Conservation (phyloP, 1,140 invertebrate species). For the Archegozetes longisetosus region DNA sequence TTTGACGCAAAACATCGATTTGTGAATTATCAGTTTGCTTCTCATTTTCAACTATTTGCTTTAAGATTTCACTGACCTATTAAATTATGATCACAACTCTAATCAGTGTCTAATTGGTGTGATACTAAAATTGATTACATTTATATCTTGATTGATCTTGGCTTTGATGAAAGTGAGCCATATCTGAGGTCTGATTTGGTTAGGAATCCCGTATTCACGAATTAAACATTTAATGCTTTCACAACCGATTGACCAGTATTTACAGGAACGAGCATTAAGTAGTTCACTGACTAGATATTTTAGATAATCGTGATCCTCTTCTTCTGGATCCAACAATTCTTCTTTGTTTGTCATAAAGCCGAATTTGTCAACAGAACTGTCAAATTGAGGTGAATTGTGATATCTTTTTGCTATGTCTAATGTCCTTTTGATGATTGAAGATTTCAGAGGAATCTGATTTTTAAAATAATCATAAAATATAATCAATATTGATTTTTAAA, state of each 20-base stretch:
- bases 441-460: background rate
- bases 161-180: conserved; percentile 1
- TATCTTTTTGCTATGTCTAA: background rate
- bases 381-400: background rate
- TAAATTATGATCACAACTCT: background rate
- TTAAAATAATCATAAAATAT: background rate
- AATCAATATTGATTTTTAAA: background rate
- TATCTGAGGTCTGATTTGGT: background rate
- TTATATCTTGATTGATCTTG: background rate
- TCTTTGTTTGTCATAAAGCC: background rate
- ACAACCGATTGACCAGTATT: conserved; percentile 1
- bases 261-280: background rate
- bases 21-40: background rate
- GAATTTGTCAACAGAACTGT: background rate
- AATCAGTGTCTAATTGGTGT: no score
- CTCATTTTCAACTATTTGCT: background rate
- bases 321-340: background rate
- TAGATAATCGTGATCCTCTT: background rate
- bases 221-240: conserved; percentile 1
- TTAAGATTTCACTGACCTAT: background rate
- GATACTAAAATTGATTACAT: conserved; percentile 1
- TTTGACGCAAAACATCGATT: background rate
- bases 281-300: background rate
- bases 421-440: background rate
- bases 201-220: conserved; percentile 5